A percentile compares a stretch with the other conserved stretches of the same genome.
Conservation (phyloP, 35 echinoderm and acorn worm genomes). For the Eucidaris tribuloides region DNA sequence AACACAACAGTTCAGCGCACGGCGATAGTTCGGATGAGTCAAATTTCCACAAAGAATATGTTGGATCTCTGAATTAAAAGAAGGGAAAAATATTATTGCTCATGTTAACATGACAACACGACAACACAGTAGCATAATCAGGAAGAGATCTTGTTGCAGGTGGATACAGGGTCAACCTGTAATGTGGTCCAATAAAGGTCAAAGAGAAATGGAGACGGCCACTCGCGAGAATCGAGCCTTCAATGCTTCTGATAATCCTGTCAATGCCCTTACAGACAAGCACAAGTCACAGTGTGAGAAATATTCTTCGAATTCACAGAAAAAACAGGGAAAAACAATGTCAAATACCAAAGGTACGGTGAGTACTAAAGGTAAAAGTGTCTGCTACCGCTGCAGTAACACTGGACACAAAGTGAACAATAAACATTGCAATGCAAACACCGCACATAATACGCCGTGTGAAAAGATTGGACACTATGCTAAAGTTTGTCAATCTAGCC, state of each 20-base stretch:
- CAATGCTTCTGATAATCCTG: too few species aligned
- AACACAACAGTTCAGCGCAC: not conserved
- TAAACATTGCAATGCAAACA: too few species aligned
- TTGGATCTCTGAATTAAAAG: not conserved
- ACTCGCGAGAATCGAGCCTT: not conserved
- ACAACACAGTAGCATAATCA: not conserved
- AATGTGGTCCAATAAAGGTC: not conserved
- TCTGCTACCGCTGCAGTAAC: too few species aligned
- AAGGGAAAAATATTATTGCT: not conserved
- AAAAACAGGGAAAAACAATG: not conserved
- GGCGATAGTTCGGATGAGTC: not conserved
- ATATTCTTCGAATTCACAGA: not conserved
- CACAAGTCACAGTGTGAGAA: not conserved
- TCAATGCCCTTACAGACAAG: too few species aligned
- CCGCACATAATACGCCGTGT: too few species aligned
- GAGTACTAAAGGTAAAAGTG: too few species aligned
- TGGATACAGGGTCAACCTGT: constrained; percentile 20
- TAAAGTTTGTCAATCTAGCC: too few species aligned
- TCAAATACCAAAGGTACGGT: not conserved
- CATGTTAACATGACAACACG: not conserved
- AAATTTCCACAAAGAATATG: not conserved
- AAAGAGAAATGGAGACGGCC: not conserved
- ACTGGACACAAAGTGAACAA: too few species aligned
- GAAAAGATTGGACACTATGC: too few species aligned
- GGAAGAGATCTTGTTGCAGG: not conserved